Evolutionary conservation across 2,797 vertebrate species (phyloP).

Genomic region (Pipistrellus pygmaeus): DNA sequence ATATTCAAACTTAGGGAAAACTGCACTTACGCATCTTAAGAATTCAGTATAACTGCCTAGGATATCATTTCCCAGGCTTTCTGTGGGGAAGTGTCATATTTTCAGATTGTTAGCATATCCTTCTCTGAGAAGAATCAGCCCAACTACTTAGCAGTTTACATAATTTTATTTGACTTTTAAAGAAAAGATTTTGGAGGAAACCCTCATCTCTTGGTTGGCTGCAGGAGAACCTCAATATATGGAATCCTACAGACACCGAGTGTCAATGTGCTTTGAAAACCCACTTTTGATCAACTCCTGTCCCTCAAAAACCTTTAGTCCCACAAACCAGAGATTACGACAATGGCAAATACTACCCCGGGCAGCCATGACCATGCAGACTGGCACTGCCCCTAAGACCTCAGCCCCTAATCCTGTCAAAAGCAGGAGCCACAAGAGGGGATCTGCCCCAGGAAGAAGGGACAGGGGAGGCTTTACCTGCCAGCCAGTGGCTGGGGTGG

Average conservation of each 20-base stretch:
- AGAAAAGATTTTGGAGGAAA: constrained; percentile 52
- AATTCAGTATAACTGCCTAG: background rate
- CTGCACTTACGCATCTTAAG: background rate
- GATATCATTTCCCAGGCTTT: constrained; percentile 8
- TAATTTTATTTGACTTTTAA: constrained; percentile 43
- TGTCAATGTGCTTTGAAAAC: background rate
- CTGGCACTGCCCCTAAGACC: background rate
- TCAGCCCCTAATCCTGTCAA: background rate
- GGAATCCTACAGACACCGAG: background rate
- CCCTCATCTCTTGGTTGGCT: background rate
- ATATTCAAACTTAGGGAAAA: constrained; percentile 33
- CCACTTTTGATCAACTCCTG: background rate
- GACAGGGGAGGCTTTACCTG: background rate
- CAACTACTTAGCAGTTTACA: constrained; percentile 38
- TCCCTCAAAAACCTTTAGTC: background rate
- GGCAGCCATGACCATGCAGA: background rate
- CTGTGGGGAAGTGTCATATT: constrained; percentile 21
- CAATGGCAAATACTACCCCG: background rate
- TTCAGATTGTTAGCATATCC: background rate
- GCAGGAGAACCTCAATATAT: background rate
- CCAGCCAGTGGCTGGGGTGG: background rate
- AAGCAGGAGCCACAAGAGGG: background rate
- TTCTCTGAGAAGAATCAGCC: constrained; percentile 28
- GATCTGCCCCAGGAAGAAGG: background rate
- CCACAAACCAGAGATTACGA: background rate